Conservation (phyloP, 2,113 vertebrate genomes). For the Salminus brasiliensis region DNA sequence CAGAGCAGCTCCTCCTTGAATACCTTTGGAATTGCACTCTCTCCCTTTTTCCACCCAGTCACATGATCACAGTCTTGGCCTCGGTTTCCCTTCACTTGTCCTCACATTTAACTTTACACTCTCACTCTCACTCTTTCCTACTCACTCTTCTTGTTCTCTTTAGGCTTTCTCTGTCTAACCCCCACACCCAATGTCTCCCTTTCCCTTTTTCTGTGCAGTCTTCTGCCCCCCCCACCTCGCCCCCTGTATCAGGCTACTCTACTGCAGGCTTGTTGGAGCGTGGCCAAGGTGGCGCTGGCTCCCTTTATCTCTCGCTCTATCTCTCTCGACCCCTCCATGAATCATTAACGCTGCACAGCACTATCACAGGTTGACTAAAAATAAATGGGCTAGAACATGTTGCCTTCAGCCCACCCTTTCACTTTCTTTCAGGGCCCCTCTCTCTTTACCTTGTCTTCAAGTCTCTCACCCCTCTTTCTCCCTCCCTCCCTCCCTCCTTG, state of each 20-base stretch:
- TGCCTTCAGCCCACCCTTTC: constrained; percentile 15
- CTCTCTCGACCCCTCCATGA: constrained; percentile 31
- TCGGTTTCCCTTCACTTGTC: neutral
- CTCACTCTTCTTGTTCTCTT: too few relatives aligned
- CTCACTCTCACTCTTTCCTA: neutral
- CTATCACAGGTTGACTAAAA: constrained; percentile 50
- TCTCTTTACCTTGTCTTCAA: too few relatives aligned
- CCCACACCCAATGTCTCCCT: too few relatives aligned
- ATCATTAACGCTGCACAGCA: constrained; percentile 56
- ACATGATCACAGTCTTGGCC: neutral
- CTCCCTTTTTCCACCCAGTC: neutral
- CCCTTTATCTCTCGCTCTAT: constrained; percentile 15
- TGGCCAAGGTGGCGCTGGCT: constrained; percentile 44
- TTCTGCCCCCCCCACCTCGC: neutral
- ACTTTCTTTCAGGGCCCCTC: neutral
- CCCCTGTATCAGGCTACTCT: constrained; percentile 29
- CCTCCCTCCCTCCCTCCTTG: neutral
- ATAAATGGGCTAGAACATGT: constrained; percentile 47
- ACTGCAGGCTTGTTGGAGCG: constrained; percentile 50
- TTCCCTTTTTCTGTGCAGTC: constrained; percentile 4
- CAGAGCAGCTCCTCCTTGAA: constrained; percentile 13
- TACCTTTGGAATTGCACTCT: constrained; percentile 1
- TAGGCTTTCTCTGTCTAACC: too few relatives aligned
- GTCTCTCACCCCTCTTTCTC: too few relatives aligned
- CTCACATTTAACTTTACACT: neutral